Conservation (phyloP, 2,113 vertebrate genomes). For the Ivindomyrus marchei region DNA sequence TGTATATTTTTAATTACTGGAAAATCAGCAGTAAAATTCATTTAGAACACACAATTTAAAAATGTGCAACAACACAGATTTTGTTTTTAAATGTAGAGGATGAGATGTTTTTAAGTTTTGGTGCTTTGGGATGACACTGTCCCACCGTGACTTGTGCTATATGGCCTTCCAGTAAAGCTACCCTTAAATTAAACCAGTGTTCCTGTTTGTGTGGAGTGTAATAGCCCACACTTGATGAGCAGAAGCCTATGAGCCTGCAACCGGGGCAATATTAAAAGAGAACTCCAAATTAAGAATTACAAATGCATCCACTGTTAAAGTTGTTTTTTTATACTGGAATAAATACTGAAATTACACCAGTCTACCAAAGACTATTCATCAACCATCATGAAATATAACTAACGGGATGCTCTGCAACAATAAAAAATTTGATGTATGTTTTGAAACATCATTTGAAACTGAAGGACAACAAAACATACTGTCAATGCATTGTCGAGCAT, state of each 20-base stretch:
- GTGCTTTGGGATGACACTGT: not conserved
- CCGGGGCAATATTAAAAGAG: not conserved
- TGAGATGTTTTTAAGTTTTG: not conserved
- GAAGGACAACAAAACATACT: not conserved
- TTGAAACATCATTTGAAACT: not conserved
- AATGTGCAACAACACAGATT: not conserved
- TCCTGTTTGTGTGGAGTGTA: not conserved
- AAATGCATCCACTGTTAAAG: not conserved
- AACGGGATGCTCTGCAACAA: not conserved
- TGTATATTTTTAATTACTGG: not conserved
- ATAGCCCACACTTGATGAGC: not conserved
- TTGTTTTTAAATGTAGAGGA: not conserved
- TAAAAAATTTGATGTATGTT: not conserved
- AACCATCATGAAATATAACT: not conserved
- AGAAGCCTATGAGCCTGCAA: not conserved
- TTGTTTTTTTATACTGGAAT: not conserved
- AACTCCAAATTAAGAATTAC: not conserved
- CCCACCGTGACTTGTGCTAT: not conserved
- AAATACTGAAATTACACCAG: not conserved
- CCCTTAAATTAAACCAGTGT: not conserved
- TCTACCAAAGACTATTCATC: not conserved
- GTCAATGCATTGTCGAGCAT: not conserved
- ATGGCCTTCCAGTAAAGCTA: not conserved
- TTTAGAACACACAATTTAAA: not conserved
- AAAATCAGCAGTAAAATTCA: not conserved